Percentiles rank a stretch among this genome's conserved stretches.
phyloP scores from a whole-genome alignment of 2,888 invertebrate species.

The Deilephila porcellus region DNA sequence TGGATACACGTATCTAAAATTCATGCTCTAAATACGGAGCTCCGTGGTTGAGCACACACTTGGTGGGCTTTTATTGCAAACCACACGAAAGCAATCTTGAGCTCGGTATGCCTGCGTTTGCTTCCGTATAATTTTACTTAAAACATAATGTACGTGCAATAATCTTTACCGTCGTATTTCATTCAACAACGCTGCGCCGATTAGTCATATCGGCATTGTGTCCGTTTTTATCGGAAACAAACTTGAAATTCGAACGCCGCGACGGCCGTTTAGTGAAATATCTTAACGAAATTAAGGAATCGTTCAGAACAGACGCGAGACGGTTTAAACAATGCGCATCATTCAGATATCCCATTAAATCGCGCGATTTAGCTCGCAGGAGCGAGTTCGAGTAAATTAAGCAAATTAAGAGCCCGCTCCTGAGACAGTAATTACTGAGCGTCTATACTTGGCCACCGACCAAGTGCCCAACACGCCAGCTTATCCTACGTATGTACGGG shows the following conservation, averaged over 20 bases:
- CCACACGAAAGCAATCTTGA: slow-evolving; percentile 67
- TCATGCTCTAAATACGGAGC: slow-evolving; percentile 68
- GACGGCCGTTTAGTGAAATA: slow-evolving; percentile 20
- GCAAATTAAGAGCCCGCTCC: slow-evolving; percentile 80
- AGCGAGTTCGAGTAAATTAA: slow-evolving; percentile 77
- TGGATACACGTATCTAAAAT: slow-evolving; percentile 67
- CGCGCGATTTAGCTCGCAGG: slow-evolving; percentile 73
- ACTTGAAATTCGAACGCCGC: neutral
- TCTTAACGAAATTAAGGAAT: slow-evolving; percentile 50
- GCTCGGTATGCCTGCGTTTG: slow-evolving; percentile 40
- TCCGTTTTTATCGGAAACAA: neutral
- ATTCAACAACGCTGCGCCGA: neutral
- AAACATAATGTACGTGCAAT: slow-evolving; percentile 19
- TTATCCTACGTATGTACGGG: slow-evolving; percentile 47
- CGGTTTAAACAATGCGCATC: slow-evolving; percentile 77
- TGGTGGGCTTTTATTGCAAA: slow-evolving; percentile 65
- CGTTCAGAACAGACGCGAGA: slow-evolving; percentile 66
- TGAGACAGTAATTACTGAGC: slow-evolving; percentile 79
- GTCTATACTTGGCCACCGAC: slow-evolving; percentile 76
- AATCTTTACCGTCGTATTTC: neutral
- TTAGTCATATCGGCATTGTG: neutral
- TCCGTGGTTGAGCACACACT: slow-evolving; percentile 56
- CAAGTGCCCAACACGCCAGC: slow-evolving; percentile 53
- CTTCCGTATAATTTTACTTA: slow-evolving; percentile 21
- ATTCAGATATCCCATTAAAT: slow-evolving; percentile 80